Evolutionary conservation across 2,888 invertebrate genomes (phyloP), one percentile per base, ranked within the genome.

Genomic region (Synanthedon vespiformis): DNA sequence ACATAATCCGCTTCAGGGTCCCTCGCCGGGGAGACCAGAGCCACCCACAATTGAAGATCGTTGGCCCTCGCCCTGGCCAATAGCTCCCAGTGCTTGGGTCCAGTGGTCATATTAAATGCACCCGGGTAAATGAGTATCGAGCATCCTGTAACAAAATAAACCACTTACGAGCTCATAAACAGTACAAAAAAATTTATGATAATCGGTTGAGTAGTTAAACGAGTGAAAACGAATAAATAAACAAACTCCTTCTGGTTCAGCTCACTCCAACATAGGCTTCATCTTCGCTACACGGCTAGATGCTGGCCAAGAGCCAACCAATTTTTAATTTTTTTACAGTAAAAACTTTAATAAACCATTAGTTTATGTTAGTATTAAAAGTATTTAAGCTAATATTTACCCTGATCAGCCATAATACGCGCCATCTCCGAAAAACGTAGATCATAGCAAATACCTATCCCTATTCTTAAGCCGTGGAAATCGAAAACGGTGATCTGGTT

Each of bases 81-180:
- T 4, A 96, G 76, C 70, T 96, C 94, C 97, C 97, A 99, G 78
- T 98, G 98, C 53, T 92, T 84, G 0, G 97, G 97, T 0, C 98
- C 98, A 0, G 98, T 98, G 1, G 95, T 96, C 94, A 95, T 95
- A 80, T 97, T 98, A 80, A 98, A 98, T 1, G 98, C 97, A 27
- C 94, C 97, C 0, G 98, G 98, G 83, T 97, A 98, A 22, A 98
- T 84, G 34, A 98, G 80, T 63, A 98, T 76, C 53, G 95, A 90
- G 67, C 97, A 97, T 0, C 94, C 96, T 92, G 65, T 10, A 57
- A 40, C 13, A 34, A 34, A 34, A 34, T 3, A 34, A 22, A 34
- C 2, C 10, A 8, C 34, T 34, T 27, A n/a, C 5, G 27, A 34
- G 27, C 8, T 34, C n/a, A 44, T 11, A 4, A 4, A 12, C 8